phyloP scores from a whole-genome alignment of 2,888 invertebrate species.

The Petrolisthes manimaculis region DNA sequence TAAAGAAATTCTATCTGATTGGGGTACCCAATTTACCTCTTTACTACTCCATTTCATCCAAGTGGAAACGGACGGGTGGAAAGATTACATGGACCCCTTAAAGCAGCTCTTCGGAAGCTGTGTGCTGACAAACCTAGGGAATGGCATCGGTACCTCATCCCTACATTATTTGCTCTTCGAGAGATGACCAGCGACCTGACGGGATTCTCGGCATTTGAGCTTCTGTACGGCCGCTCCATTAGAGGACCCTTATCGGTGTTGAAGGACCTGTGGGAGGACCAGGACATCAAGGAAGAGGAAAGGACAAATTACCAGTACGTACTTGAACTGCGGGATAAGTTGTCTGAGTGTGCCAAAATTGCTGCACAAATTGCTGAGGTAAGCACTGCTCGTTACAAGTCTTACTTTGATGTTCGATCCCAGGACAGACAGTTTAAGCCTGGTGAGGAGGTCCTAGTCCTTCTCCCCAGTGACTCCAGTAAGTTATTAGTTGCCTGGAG shows the following conservation, averaged over 20 bases:
- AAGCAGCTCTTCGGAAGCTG: too few relatives aligned
- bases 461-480: conserved; percentile 13
- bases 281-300: background rate
- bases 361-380: background rate
- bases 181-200: conserved; percentile 36
- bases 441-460: background rate
- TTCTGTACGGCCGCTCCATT: background rate
- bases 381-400: conserved; percentile 16
- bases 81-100: too few relatives aligned
- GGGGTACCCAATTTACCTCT: background rate
- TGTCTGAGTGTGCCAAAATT: background rate
- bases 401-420: conserved; percentile 30
- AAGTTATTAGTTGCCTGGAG: conserved; percentile 30
- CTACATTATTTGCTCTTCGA: conserved; percentile 30
- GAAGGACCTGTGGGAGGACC: conserved; percentile 24
- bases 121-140: background rate
- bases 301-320: conserved; percentile 30
- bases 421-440: background rate
- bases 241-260: conserved; percentile 26
- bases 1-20: too few relatives aligned
- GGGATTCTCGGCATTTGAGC: conserved; percentile 36
- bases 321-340: conserved; percentile 16
- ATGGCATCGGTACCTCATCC: conserved; percentile 15
- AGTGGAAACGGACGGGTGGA: too few relatives aligned
- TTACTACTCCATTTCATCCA: too few relatives aligned